Base-by-base conservation (phyloP, 2,113 vertebrate species). In the Microcebus tavaratra region DNA sequence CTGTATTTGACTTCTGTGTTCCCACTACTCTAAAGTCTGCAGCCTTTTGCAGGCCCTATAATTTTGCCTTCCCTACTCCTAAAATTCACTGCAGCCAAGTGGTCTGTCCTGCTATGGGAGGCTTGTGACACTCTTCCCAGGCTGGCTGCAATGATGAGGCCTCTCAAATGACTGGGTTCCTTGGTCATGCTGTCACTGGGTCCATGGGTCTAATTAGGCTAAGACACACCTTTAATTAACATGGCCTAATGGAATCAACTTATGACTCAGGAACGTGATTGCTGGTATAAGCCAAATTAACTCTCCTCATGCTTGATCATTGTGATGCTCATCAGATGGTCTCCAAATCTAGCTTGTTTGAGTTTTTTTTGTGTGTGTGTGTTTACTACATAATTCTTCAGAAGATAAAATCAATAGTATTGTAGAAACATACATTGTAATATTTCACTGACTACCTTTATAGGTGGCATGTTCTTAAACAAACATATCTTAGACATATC, bases 151-250 rank as follows among this genome's bases (percentile, higher is more conserved):
- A 75, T 18, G 36, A 67, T 2, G 17, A 80, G 13, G 17, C 63
- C 68, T 97, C 80, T 82, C 68, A 91, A 86, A 93, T 92, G 95
- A 97, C 93, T 78, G n/a, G 27, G 39, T 48, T 91, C 75, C 80
- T 85, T 91, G 45, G 88, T 76, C 34, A 85, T 65, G 48, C 68
- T 72, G 75, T 81, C 78, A 63, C 31, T 59, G 45, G 78, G 34
- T n/a, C 87, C 6, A n/a, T 39, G 9, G 20, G 76, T 68, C 90
- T 97, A 97, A 98, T 97, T 97, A 97, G 72, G 42, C 29, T 48
- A 85, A 88, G 72, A 88, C 96, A 92, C 86, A 95, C 85, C 88
- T 95, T 95, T 97, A 97, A 98, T 98, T 97, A 98, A n/a, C 72
- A 73, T 42, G 39, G 31, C 17, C 73, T 84, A 90, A 95, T 79